Evolutionary conservation across 35 echinoderm and acorn worm species (phyloP).

Genomic region (Apostichopus parvimensis): DNA sequence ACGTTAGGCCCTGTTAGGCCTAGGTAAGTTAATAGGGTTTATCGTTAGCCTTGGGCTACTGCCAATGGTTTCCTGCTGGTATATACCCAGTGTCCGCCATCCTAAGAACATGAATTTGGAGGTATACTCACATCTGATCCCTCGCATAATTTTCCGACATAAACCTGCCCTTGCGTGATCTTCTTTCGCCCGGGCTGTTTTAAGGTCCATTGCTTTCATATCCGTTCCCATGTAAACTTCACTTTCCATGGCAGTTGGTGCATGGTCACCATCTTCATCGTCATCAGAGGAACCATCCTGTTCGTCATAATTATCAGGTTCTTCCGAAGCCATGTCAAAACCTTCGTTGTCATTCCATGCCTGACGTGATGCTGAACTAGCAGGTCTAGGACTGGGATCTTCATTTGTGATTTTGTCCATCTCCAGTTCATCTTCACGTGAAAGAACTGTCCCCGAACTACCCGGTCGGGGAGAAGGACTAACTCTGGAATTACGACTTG

Average conservation of each 20-base stretch:
- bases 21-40: too few species aligned
- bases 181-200: constrained; percentile 80
- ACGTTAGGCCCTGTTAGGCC: too few species aligned
- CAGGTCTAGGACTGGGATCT: constrained; percentile 53
- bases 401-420: constrained; percentile 80
- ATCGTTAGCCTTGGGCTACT: too few species aligned
- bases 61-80: too few species aligned
- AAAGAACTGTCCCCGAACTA: constrained; percentile 60
- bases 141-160: constrained; percentile 76
- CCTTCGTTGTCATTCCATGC: constrained; percentile 97
- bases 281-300: constrained; percentile 62
- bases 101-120: background rate
- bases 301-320: constrained; percentile 61
- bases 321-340: constrained; percentile 89
- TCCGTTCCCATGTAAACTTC: constrained; percentile 90
- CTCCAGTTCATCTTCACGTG: constrained; percentile 67
- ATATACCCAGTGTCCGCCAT: background rate
- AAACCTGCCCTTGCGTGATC: constrained; percentile 73
- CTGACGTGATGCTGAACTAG: constrained; percentile 75
- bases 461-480: constrained; percentile 74
- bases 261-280: constrained; percentile 62
- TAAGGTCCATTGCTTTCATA: constrained; percentile 84
- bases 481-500: constrained; percentile 23
- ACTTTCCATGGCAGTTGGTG: constrained; percentile 96
- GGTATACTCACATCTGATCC: constrained; percentile 84